Base-by-base conservation (phyloP, 1,140 invertebrate species). In the Zaprionus africanus region DNA sequence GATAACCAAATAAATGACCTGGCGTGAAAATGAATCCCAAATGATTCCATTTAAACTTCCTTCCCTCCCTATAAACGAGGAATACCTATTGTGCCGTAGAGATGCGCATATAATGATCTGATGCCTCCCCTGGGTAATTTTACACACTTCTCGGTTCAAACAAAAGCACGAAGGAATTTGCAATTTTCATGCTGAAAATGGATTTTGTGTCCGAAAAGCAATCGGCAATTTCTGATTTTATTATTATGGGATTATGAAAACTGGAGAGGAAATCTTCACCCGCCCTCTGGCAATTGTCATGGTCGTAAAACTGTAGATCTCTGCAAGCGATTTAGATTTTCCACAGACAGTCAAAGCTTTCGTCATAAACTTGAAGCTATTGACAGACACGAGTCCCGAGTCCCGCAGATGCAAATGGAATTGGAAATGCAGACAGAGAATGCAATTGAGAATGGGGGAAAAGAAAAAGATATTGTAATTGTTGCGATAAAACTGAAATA, bases 181-280 rank as follows among this genome's bases (percentile, higher is more conserved):
- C 58, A 79, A 72, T 73, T 88, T 87, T 81, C 84, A 88, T 83
- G 81, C 26, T 54, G 66, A 22, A 83, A 87, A 88, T 87, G 66
- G 65, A 80, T 88, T 82, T 86, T 78, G 63, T 78, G 80, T 77
- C 70, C 74, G 53, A 64, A 58, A 53, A 60, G 65, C 17, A 31
- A 63, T 64, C 62, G 43, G 54, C 64, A 70, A 80, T 80, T 82
- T 80, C 43, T 49, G 60, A 53, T 53, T 19, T 38, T 15, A 46
- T 46, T 46, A 46, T 19, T 17, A 49, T 49, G 26, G 67, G 19
- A 53, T 36, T 36, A 51, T 24, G 64, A 56, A 26, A 64, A 31
- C 24, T 19, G 41, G 36, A 51, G 46, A 36, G 31, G 24, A 31
- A 64, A 38, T 36, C 62, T 43, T 43, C 31, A 4, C 9, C 53